A percentile compares a stretch with the other conserved stretches of the same genome.
These are phyloP conservation scores for Holocentrus rufus DNA, from an alignment of 2,797 vertebrate genomes.

Conservation along the genomic window DNA sequence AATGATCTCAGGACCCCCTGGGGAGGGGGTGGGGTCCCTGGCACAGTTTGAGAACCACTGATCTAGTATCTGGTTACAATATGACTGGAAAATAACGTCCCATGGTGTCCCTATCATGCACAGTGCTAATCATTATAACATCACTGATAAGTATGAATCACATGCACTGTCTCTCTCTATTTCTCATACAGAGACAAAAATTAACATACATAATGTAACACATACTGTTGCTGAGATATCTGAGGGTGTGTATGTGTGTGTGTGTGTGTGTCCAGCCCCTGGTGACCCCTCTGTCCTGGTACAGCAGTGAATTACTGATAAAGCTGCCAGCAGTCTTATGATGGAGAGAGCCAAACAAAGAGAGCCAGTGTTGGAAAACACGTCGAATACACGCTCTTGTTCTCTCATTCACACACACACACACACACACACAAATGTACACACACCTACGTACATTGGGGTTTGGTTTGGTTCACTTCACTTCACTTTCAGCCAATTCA, in stretches of 20 bases:
- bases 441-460: neutral
- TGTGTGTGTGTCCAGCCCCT: conserved; percentile 8
- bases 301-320: conserved; percentile 59
- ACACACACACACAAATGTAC: conserved; percentile 9
- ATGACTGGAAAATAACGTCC: neutral
- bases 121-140: neutral
- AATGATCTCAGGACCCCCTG: no score
- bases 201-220: no score
- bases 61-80: neutral
- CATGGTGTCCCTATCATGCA: neutral
- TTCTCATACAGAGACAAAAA: no score
- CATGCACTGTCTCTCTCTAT: no score
- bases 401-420: neutral
- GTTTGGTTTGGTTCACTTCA: neutral
- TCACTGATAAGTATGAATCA: neutral
- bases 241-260: conserved; percentile 8
- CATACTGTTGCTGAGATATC: neutral
- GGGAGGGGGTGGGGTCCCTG: no score
- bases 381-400: conserved; percentile 26
- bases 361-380: conserved; percentile 56
- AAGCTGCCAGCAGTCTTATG: conserved; percentile 68
- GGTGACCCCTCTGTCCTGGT: conserved; percentile 56
- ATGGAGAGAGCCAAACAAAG: conserved; percentile 70
- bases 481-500: neutral
- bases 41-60: no score